A percentile compares a stretch with the other conserved stretches of the same genome.
Conservation (phyloP, 2,797 vertebrate genomes). For the Oreortyx pictus region DNA sequence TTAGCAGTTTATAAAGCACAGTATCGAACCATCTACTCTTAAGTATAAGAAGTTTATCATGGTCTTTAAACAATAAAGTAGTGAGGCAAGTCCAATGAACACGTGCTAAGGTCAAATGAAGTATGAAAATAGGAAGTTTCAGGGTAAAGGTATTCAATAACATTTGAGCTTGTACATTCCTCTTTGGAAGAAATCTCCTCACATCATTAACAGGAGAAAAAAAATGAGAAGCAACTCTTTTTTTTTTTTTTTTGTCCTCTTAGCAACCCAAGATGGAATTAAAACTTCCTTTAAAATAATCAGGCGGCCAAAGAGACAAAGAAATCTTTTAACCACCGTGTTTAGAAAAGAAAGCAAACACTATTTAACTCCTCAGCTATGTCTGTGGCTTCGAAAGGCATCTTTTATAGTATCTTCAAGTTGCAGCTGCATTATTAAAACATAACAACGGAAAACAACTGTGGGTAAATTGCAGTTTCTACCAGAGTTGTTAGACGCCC, state of each 20-base stretch:
- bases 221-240: neutral
- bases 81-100: conserved; percentile 52
- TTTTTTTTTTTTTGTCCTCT: conserved; percentile 28
- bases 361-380: neutral
- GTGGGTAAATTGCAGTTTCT: neutral
- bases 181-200: conserved; percentile 21
- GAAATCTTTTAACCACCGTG: neutral
- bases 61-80: conserved; percentile 60
- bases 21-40: conserved; percentile 22
- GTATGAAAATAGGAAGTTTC: conserved; percentile 44
- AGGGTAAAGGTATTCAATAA: conserved; percentile 39
- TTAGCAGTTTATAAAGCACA: conserved; percentile 42
- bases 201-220: conserved; percentile 2
- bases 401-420: neutral
- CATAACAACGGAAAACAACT: accelerated
- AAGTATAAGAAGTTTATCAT: conserved; percentile 35
- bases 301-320: neutral
- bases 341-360: conserved; percentile 42
- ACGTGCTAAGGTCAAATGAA: conserved; percentile 41
- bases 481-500: neutral
- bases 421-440: neutral
- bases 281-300: conserved; percentile 27
- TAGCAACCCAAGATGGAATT: conserved; percentile 6
- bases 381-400: conserved; percentile 2
- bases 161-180: neutral